Conservation (phyloP, 2,113 vertebrate genomes). For the Mormyrus lacerda region DNA sequence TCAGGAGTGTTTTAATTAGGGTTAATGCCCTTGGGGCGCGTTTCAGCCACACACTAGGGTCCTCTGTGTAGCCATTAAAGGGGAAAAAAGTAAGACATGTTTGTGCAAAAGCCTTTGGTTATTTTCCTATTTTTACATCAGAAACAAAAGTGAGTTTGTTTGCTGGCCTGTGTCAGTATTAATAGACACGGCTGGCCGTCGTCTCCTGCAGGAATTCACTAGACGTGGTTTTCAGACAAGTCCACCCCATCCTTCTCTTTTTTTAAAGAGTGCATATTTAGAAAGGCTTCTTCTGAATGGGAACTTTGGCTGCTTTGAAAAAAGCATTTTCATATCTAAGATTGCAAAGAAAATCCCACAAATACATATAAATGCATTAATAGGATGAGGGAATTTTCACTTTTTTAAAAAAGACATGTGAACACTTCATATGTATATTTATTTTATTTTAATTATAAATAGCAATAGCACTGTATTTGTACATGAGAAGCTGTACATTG, state of each 20-base stretch:
- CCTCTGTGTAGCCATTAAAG: slow-evolving; percentile 11
- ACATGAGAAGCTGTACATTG: slow-evolving; percentile 80
- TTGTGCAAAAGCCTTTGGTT: slow-evolving; percentile 53
- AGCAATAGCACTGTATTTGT: slow-evolving; percentile 89
- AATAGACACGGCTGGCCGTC: slow-evolving; percentile 47
- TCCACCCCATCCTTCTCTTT: slow-evolving; percentile 32
- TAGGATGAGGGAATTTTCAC: background rate
- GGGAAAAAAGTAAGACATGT: slow-evolving; percentile 26
- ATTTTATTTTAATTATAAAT: slow-evolving; percentile 84
- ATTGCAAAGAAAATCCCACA: background rate
- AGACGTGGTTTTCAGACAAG: background rate
- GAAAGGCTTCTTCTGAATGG: background rate
- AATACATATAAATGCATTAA: background rate
- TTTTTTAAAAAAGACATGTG: slow-evolving; percentile 9
- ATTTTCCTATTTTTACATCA: slow-evolving; percentile 46
- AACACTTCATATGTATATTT: slow-evolving; percentile 35
- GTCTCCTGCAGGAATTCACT: slow-evolving; percentile 13
- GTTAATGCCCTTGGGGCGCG: slow-evolving; percentile 43
- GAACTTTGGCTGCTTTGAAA: background rate
- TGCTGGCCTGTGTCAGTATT: slow-evolving; percentile 36
- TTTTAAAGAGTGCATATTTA: slow-evolving; percentile 31
- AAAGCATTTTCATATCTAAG: background rate
- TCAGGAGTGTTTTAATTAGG: slow-evolving; percentile 61
- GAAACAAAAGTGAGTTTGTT: slow-evolving; percentile 61
- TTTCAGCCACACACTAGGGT: background rate